Conservation (phyloP, 2,113 vertebrate genomes). For the Kobus ellipsiprymnus region DNA sequence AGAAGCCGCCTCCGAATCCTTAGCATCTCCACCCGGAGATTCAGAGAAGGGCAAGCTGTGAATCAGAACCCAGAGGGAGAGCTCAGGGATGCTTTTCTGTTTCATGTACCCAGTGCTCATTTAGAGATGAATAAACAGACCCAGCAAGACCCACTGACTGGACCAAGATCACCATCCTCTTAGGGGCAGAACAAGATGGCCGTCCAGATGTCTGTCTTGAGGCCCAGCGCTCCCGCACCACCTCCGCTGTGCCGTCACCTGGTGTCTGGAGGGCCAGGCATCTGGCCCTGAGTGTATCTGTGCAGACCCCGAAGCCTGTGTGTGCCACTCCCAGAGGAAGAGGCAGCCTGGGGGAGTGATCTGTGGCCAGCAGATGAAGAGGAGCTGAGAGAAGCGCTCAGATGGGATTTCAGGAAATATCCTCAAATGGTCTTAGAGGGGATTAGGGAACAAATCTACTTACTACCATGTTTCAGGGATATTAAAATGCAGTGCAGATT, state of each 20-base stretch:
- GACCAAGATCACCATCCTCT: neutral
- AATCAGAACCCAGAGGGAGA: neutral
- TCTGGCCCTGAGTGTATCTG: neutral
- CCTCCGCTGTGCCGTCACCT: neutral
- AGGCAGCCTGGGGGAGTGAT: too few species aligned
- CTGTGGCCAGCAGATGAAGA: neutral
- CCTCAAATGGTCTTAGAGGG: constrained; percentile 28
- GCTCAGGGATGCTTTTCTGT: neutral
- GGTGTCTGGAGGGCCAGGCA: neutral
- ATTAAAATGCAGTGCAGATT: constrained; percentile 18
- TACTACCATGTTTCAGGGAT: neutral
- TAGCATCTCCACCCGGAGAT: neutral
- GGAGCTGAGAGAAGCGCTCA: neutral
- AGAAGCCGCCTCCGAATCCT: neutral
- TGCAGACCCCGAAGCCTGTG: neutral
- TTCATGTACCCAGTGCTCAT: neutral
- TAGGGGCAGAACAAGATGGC: neutral
- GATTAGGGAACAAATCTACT: constrained; percentile 4
- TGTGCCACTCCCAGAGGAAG: neutral
- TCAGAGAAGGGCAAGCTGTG: neutral
- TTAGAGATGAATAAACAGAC: neutral
- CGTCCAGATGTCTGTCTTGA: neutral
- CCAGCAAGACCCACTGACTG: neutral
- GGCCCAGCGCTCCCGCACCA: neutral
- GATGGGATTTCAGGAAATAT: neutral